Conservation (phyloP, 2,113 vertebrate genomes). For the Perognathus longimembris region DNA sequence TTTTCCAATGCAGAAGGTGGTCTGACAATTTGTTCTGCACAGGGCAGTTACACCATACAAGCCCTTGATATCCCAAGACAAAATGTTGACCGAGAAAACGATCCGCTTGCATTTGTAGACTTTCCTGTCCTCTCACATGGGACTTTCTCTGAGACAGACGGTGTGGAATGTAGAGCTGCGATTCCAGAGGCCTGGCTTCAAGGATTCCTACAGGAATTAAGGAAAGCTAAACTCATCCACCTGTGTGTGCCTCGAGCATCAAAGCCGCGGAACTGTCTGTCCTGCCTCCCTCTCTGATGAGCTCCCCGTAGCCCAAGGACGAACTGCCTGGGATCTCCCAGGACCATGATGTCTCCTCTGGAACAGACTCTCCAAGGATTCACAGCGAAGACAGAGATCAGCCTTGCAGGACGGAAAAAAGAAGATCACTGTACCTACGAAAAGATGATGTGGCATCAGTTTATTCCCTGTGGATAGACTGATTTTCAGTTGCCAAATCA, state of each 20-base stretch:
- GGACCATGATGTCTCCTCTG: neutral
- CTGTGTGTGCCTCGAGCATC: neutral
- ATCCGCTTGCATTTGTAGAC: neutral
- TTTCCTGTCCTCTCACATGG: neutral
- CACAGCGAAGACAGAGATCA: slow-evolving; percentile 8
- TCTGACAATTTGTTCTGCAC: neutral
- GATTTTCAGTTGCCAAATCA: slow-evolving; percentile 22
- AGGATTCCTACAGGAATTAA: neutral
- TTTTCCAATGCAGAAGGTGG: neutral
- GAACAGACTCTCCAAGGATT: slow-evolving; percentile 3
- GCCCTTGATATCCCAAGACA: neutral
- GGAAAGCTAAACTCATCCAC: neutral
- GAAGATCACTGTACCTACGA: slow-evolving; percentile 29
- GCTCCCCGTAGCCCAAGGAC: neutral
- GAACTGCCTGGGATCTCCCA: neutral
- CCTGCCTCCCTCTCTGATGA: neutral
- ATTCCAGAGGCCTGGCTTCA: neutral
- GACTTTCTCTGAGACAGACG: rapidly evolving
- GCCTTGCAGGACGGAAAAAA: slow-evolving; percentile 20
- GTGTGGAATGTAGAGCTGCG: too few relatives aligned
- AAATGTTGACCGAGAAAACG: neutral
- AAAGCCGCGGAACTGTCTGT: neutral
- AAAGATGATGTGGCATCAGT: neutral
- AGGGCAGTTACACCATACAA: too few relatives aligned
- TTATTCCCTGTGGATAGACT: neutral